These are phyloP conservation scores for Tauraco hartlaubi DNA, from an alignment of 2,797 vertebrate genomes.

Conservation along the genomic window DNA sequence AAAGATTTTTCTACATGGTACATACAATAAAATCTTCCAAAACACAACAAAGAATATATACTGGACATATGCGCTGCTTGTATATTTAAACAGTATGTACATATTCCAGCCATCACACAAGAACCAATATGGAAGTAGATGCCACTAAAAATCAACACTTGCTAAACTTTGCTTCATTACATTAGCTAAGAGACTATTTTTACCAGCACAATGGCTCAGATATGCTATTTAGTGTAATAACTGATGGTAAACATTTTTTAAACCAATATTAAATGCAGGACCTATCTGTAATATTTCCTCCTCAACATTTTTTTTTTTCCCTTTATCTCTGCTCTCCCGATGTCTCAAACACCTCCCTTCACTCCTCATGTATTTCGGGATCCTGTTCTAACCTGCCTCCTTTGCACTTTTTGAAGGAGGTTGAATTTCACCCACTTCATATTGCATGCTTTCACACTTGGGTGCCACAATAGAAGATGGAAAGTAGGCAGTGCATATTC, in stretches of 20 bases:
- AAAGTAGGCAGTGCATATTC: conserved; percentile 7
- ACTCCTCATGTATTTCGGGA: neutral
- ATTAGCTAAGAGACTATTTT: neutral
- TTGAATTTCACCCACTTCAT: neutral
- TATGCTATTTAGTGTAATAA: neutral
- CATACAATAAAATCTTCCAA: neutral
- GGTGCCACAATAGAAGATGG: neutral
- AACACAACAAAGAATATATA: neutral
- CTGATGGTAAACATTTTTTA: neutral
- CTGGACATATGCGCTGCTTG: neutral
- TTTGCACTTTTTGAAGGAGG: neutral
- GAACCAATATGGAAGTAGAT: neutral
- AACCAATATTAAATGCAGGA: neutral
- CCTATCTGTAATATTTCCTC: neutral
- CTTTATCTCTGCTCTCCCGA: neutral
- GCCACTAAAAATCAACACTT: neutral
- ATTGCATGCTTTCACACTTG: neutral
- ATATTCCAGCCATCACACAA: neutral
- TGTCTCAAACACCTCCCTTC: neutral
- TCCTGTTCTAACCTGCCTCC: neutral
- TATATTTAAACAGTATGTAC: neutral
- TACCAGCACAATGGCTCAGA: neutral
- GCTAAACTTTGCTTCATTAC: neutral
- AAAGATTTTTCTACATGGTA: neutral
- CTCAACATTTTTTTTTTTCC: neutral